A percentile compares a stretch with the other conserved stretches of the same genome.
Conservation (phyloP, 2,113 vertebrate species). For the Gymnorhina tibicen region DNA sequence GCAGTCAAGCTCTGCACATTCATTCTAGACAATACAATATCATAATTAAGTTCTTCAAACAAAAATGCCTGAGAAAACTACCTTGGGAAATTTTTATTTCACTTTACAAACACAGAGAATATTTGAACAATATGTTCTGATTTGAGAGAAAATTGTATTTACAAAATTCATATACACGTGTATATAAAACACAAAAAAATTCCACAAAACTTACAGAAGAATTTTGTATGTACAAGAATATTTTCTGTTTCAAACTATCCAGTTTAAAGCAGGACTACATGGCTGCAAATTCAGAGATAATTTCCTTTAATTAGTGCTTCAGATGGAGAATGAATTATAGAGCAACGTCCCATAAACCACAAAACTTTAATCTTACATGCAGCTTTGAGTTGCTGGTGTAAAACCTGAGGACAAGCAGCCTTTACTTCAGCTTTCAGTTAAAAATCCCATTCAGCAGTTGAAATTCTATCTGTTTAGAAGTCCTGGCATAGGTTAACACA, state of each 20-base stretch:
- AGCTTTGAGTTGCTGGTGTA: neutral
- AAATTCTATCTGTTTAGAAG: neutral
- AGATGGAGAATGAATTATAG: neutral
- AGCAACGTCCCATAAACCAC: neutral
- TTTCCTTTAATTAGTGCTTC: neutral
- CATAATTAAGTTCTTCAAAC: neutral
- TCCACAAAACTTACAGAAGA: neutral
- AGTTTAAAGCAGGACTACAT: neutral
- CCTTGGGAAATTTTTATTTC: neutral
- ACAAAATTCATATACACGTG: rapidly evolving
- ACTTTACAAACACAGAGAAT: neutral
- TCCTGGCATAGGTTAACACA: neutral
- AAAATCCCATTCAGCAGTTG: neutral
- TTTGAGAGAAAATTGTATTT: neutral
- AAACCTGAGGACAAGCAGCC: neutral
- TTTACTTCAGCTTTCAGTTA: neutral
- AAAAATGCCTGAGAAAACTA: neutral
- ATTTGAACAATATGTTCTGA: neutral
- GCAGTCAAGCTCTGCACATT: neutral
- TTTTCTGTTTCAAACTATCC: neutral
- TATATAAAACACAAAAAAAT: neutral
- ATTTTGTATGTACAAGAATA: neutral
- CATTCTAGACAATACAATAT: neutral
- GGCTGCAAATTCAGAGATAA: neutral
- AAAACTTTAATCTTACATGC: neutral